A percentile compares a stretch with the other conserved stretches of the same genome.
These are phyloP conservation scores for Dryomyza anilis DNA, from an alignment of 2,888 invertebrate genomes.

Conservation along the genomic window DNA sequence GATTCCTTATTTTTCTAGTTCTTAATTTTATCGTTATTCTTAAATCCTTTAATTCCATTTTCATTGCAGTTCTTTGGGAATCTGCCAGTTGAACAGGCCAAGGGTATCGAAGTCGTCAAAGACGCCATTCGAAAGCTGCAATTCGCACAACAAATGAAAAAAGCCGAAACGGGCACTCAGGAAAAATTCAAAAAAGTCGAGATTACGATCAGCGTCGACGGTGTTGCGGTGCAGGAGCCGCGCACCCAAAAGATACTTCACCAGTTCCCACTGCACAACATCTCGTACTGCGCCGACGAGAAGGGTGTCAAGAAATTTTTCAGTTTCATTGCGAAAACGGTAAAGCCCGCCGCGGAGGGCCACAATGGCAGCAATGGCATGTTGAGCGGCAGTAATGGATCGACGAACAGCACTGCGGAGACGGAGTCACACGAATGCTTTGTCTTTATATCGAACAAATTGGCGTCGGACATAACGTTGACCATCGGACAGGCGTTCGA, in stretches of 20 bases:
- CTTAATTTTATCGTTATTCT: too few relatives aligned
- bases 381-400: constrained; percentile 29
- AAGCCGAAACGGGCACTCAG: constrained; percentile 79
- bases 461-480: constrained; percentile 96
- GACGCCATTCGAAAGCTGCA: constrained; percentile 96
- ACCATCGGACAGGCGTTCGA: constrained; percentile 99
- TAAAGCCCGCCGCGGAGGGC: constrained; percentile 38
- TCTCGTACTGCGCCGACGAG: constrained; percentile 98
- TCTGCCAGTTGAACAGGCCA: constrained; percentile 93
- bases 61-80: constrained; percentile 85
- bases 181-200: constrained; percentile 91
- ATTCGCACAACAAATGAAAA: constrained; percentile 90
- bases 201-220: constrained; percentile 96
- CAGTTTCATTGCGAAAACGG: constrained; percentile 61
- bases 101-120: constrained; percentile 97
- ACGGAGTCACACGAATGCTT: constrained; percentile 89
- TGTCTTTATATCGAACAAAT: constrained; percentile 95
- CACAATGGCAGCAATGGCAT: constrained; percentile 21
- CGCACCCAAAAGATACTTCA: constrained; percentile 81
- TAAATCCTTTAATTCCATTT: too few relatives aligned
- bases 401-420: constrained; percentile 48
- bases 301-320: constrained; percentile 98
- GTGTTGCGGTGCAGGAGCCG: constrained; percentile 87
- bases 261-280: constrained; percentile 95
- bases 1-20: too few relatives aligned